These are phyloP conservation scores for Virgularia gustaviana DNA, from an alignment of 92 coral and sea anemone species.

Conservation along the genomic window DNA sequence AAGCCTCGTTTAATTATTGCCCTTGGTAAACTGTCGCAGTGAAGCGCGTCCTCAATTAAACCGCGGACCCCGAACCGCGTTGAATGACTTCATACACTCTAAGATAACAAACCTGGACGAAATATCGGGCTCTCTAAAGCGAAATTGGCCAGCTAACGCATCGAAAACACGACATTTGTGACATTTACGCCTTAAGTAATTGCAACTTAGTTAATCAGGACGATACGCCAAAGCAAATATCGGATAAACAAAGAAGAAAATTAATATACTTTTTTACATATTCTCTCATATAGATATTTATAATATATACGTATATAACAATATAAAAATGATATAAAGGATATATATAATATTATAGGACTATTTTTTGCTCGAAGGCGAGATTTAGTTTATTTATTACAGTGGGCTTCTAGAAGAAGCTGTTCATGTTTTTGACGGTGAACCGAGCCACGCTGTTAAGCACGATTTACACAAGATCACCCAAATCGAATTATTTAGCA, in stretches of 20 bases:
- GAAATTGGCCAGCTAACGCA: too few species aligned
- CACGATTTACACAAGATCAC: too few species aligned
- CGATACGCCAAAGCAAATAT: not conserved
- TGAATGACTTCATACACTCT: not conserved
- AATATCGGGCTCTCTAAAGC: too few species aligned
- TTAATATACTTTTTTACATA: not conserved
- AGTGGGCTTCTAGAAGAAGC: too few species aligned
- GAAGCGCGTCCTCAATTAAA: not conserved
- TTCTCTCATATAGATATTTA: not conserved
- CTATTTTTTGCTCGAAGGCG: not conserved
- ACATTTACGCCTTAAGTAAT: too few species aligned
- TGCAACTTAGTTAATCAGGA: too few species aligned
- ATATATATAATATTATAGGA: not conserved
- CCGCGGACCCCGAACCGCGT: not conserved
- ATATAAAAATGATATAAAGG: not conserved
- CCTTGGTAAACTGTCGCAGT: not conserved
- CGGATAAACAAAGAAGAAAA: not conserved
- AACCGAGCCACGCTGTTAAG: too few species aligned
- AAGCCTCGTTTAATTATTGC: conserved; percentile 24
- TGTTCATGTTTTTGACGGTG: too few species aligned
- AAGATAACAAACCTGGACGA: too few species aligned
- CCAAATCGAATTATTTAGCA: too few species aligned
- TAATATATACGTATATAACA: not conserved
- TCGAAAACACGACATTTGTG: too few species aligned
- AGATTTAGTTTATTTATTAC: too few species aligned